These are phyloP conservation scores for Ctenicera cuprea DNA, from an alignment of 2,888 invertebrate genomes.

Conservation along the genomic window DNA sequence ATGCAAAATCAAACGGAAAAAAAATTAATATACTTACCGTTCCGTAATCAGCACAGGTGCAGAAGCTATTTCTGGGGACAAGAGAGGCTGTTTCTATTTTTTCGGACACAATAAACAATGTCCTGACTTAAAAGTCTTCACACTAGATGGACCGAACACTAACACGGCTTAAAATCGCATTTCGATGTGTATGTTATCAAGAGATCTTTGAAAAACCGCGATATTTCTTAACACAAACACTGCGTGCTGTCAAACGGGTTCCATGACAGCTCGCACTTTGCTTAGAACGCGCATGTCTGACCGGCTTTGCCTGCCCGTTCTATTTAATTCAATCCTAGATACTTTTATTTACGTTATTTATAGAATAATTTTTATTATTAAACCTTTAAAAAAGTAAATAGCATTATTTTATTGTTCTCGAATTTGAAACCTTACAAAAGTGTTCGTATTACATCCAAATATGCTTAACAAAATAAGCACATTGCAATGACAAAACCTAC, in stretches of 20 bases:
- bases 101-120: slow-evolving; percentile 47
- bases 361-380: too few relatives aligned
- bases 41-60: slow-evolving; percentile 56
- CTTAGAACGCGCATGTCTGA: slow-evolving; percentile 56
- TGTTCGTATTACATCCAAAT: too few relatives aligned
- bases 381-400: too few relatives aligned
- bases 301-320: slow-evolving; percentile 53
- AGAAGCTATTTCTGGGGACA: slow-evolving; percentile 50
- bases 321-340: slow-evolving; percentile 23
- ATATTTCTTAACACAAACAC: slow-evolving; percentile 70
- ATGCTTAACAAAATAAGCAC: too few relatives aligned
- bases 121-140: slow-evolving; percentile 61
- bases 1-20: neutral
- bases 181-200: slow-evolving; percentile 65
- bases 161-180: slow-evolving; percentile 61
- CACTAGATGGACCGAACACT: slow-evolving; percentile 61
- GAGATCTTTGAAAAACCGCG: slow-evolving; percentile 67
- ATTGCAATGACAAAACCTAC: too few relatives aligned
- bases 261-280: slow-evolving; percentile 69
- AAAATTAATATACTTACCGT: slow-evolving; percentile 55
- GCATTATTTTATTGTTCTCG: too few relatives aligned
- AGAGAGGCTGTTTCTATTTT: slow-evolving; percentile 53
- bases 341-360: neutral
- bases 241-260: slow-evolving; percentile 69
- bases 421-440: too few relatives aligned